Base-by-base conservation (phyloP, 30 jellyfish, hydroid and myxozoan genomes). In the Catostylus mosaicus region DNA sequence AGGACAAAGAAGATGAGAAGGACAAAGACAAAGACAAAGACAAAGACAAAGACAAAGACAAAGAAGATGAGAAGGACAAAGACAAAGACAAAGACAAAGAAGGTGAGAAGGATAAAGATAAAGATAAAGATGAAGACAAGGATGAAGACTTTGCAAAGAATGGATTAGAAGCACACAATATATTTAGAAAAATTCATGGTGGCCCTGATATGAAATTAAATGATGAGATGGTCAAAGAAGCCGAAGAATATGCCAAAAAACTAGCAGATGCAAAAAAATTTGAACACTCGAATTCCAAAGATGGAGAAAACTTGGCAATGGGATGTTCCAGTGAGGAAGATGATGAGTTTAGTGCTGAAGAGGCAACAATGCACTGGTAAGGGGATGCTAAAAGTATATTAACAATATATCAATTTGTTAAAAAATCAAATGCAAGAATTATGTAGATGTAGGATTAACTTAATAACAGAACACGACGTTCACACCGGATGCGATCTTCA, bases 251-350 rank as follows among this genome's bases (percentile, higher is more conserved):
- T 48, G 99, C 99, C n/a, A 67, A 87, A 77, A 48, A 77, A 50
- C 80, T 93, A 50, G 96, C 93, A 0, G 38, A 64, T 7, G 31
- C 69, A 5, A 94, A 94, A 57, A 75, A 57, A 67, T 48, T 93
- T 75, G 87, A 80, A 34, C 99, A 87, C 67, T 83, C 97, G 51
- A 51, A 56, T 4, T 56, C 88, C 1, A 66, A 87, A n/a, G 75
- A 67, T 43, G 99, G 99, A 3, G 99, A 93, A 83, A 93, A 93
- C 50, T 86, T 87, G 19, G 98, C 96, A 3, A 67, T 86, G 93
- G 84, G 80, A 19, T 92, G 98, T 33, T 60, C 80, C 0, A 54
- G 73, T 27, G 20, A 47, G 33, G 50, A 62, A 35, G 88, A 74
- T 12, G 89, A 88, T 14, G 83, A 91, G 62, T 51, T 84, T 70